Base-by-base conservation (phyloP, 35 echinoderm and acorn worm genomes). In the Diadema setosum region DNA sequence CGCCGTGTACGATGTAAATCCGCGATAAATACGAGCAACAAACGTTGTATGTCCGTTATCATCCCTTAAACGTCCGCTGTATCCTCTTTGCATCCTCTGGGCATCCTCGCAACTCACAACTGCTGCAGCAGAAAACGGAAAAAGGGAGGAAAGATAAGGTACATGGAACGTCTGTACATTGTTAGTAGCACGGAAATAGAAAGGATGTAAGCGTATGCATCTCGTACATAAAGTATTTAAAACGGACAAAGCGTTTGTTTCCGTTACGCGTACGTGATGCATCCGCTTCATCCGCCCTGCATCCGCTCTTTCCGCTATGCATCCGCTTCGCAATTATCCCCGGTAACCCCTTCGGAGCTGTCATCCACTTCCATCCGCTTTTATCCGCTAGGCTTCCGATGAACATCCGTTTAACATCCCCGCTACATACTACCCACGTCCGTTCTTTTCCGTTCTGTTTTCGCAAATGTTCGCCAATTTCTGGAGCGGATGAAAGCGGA, bases 101-200 rank as follows among this genome's bases (percentile, higher is more conserved):
- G 56, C 56, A 59, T 59, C 56, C 56, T 59, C 56, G 56, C 56
- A 59, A 59, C 56, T 59, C 16, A 59, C 56, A 59, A 23, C 56
- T 26, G 56, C 56, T 55, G 49, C 49, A 55, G 49, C 60, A 23
- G 63, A 67, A 67, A 67, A 67, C 63, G 63, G 26, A 67, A 67
- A 67, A 16, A 33, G 63, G 63, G 26, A 67, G 26, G 63, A 33
- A 67, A 67, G 27, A 67, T 67, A 34, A 67, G 63, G 63, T 67
- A 67, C 24, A 67, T 67, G 63, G 63, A 67, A 67, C 63, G 63
- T 67, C 29, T 67, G 37, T 67, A 67, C 63, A 67, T 67, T 34
- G 63, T 67, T 67, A 67, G 63, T 67, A 67, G 63, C 63, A 67
- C 63, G 63, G 63, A 67, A 67, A 67, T 67, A 67, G 63, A 67